phyloP scores from a whole-genome alignment of 2,888 invertebrate genomes.

The Clitarchus hookeri region DNA sequence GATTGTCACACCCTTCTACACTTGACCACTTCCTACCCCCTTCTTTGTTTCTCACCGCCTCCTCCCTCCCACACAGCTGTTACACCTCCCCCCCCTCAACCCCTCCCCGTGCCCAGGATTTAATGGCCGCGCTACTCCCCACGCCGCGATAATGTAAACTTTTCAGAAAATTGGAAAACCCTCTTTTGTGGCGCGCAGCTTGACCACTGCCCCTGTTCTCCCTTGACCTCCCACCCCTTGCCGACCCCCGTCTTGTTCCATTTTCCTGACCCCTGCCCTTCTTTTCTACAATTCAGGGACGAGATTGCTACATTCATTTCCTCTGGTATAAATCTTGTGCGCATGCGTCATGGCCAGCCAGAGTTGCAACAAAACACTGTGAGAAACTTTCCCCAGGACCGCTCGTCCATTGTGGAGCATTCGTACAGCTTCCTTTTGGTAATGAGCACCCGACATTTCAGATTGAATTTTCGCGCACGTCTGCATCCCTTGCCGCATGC shows the following conservation, averaged over 20 bases:
- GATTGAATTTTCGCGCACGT: too few relatives aligned
- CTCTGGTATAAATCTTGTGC: constrained; percentile 18
- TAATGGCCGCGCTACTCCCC: not conserved
- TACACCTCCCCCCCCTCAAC: not conserved
- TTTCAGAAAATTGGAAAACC: constrained; percentile 25
- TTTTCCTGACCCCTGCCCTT: constrained; percentile 4
- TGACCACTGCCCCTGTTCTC: constrained; percentile 21
- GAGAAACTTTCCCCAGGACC: not conserved
- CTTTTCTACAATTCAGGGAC: not conserved
- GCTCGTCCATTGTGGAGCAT: too few relatives aligned
- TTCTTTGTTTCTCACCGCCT: not conserved
- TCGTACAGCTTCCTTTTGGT: not conserved
- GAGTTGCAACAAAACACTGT: constrained; percentile 3
- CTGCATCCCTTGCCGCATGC: too few relatives aligned
- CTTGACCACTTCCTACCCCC: constrained; percentile 17
- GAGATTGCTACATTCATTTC: constrained; percentile 24
- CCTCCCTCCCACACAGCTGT: not conserved
- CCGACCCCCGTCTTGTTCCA: not conserved
- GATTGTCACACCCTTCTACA: constrained; percentile 25
- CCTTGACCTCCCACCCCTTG: not conserved
- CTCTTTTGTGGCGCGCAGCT: constrained; percentile 10
- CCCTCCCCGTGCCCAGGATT: not conserved
- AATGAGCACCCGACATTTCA: not conserved
- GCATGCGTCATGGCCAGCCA: not conserved
- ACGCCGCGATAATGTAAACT: constrained; percentile 21